phyloP scores from a whole-genome alignment of 1,140 invertebrate genomes.

The Papilio polytes region DNA sequence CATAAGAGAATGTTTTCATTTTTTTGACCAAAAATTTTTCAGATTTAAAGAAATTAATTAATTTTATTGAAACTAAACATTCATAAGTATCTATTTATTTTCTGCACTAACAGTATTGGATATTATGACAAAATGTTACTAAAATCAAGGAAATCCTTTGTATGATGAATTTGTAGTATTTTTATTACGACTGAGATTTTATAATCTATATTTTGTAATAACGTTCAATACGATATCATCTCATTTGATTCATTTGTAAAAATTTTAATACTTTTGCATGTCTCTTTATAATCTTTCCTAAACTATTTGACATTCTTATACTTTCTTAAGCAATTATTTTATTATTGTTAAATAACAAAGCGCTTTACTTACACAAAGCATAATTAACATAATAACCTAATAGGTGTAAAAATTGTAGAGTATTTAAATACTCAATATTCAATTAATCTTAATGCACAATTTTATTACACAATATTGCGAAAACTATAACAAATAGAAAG shows the following conservation, averaged over 20 bases:
- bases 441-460: too few species aligned
- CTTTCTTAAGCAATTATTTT: not conserved
- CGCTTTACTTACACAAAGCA: not conserved
- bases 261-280: not conserved
- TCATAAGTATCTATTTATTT: conserved; percentile 19
- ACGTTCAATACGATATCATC: not conserved
- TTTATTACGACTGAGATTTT: not conserved
- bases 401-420: not conserved
- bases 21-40: not conserved
- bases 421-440: not conserved
- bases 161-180: too few species aligned
- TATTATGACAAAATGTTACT: not conserved
- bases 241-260: not conserved
- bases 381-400: not conserved
- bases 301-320: not conserved
- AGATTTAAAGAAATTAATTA: not conserved
- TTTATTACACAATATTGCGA: too few species aligned
- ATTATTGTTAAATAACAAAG: not conserved
- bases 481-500: too few species aligned
- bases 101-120: conserved; percentile 1
- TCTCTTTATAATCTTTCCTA: not conserved
- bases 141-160: too few species aligned
- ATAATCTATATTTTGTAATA: not conserved
- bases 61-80: not conserved
- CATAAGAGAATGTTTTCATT: not conserved